Conservation (phyloP, 2,888 invertebrate genomes). For the Leptinotarsa haldemani region DNA sequence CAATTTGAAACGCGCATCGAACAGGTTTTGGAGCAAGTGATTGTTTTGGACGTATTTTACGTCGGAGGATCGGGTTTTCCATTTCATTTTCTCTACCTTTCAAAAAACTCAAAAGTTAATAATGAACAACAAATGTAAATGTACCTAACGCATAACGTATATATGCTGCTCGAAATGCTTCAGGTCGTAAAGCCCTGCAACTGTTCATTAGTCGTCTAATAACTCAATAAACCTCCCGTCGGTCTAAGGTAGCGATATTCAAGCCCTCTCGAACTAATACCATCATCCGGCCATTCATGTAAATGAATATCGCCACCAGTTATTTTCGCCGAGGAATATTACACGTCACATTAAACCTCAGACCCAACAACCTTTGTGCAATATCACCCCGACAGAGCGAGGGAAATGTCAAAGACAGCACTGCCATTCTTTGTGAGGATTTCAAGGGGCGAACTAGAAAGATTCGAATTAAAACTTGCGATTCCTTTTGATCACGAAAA, state of each 20-base stretch:
- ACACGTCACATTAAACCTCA: conserved; percentile 36
- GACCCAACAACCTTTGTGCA: conserved; percentile 34
- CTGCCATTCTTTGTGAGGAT: not conserved
- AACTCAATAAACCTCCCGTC: no score
- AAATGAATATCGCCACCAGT: conserved; percentile 36
- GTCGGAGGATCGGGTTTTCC: no score
- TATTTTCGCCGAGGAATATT: conserved; percentile 37
- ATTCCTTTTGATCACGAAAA: conserved; percentile 3
- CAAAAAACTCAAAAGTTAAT: no score
- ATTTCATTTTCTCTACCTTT: no score
- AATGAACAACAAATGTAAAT: no score
- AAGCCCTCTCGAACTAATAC: not conserved
- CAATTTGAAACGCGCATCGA: no score
- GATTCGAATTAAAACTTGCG: conserved; percentile 14
- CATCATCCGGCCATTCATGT: conserved; percentile 32
- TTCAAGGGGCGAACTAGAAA: not conserved
- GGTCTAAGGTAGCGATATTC: not conserved
- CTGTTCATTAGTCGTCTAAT: no score
- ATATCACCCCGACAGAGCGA: conserved; percentile 33
- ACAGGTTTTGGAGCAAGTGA: no score
- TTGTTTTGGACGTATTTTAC: no score
- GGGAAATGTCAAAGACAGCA: conserved; percentile 34
- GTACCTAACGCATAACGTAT: no score
- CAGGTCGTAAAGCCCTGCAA: no score
- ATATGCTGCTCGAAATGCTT: no score